Evolutionary conservation across 2,888 invertebrate genomes (phyloP).

Genomic region (Gymnocheta viridis): DNA sequence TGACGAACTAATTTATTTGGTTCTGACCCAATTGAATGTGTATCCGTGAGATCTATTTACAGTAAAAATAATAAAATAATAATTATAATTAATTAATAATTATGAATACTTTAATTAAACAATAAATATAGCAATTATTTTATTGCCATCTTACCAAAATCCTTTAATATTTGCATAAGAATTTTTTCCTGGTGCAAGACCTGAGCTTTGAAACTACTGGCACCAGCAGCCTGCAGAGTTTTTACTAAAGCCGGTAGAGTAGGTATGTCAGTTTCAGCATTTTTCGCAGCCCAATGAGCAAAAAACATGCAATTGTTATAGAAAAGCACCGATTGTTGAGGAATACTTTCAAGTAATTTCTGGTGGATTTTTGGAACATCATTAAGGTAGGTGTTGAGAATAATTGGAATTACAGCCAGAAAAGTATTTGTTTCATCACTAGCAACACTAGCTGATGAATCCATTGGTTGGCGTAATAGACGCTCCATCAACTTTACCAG

Average conservation of each 20-base stretch:
- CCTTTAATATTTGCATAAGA: constrained; percentile 88
- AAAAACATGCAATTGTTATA: constrained; percentile 97
- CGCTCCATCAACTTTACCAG: constrained; percentile 79
- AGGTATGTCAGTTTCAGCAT: constrained; percentile 83
- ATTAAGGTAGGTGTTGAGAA: constrained; percentile 89
- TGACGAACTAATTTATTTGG: constrained; percentile 89
- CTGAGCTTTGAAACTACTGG: constrained; percentile 87
- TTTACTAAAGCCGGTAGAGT: constrained; percentile 87
- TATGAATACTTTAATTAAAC: too few relatives aligned
- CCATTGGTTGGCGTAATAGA: constrained; percentile 75
- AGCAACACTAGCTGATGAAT: constrained; percentile 72
- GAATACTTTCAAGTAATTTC: constrained; percentile 90
- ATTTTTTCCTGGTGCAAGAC: constrained; percentile 89
- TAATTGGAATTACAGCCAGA: constrained; percentile 71
- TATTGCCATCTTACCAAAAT: constrained; percentile 84
- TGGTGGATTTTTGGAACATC: constrained; percentile 91
- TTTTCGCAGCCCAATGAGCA: constrained; percentile 87
- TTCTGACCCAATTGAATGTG: constrained; percentile 77
- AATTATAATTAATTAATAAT: neutral
- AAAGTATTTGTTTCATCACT: constrained; percentile 68
- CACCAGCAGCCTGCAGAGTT: constrained; percentile 86
- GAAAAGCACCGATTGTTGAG: constrained; percentile 92
- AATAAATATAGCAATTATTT: too few relatives aligned
- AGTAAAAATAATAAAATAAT: neutral
- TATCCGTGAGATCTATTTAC: constrained; percentile 75